A percentile compares a stretch with the other conserved stretches of the same genome.
Conservation (phyloP, 64 coral and sea anemone genomes). For the Pachyseris speciosa region DNA sequence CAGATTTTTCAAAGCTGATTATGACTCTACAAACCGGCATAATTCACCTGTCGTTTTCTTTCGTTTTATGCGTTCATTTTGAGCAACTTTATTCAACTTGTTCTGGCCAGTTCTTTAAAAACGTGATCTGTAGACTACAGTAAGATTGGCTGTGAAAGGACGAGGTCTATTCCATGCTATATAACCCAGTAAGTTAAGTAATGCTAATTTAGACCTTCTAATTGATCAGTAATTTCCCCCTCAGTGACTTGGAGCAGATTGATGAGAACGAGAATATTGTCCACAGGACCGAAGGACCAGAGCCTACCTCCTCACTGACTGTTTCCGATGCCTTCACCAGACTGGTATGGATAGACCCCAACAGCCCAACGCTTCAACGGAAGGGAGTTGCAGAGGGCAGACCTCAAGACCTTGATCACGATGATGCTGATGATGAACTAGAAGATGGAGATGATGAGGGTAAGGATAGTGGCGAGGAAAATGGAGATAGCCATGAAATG, state of each 20-base stretch:
- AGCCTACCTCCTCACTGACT: not conserved
- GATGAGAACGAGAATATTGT: slow-evolving; percentile 53
- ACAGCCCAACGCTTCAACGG: slow-evolving; percentile 51
- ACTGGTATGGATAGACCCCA: slow-evolving; percentile 40
- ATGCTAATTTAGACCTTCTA: too few species aligned
- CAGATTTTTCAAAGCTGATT: too few species aligned
- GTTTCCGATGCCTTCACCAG: slow-evolving; percentile 19
- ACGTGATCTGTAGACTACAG: too few species aligned
- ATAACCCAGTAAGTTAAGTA: too few species aligned
- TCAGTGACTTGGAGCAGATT: slow-evolving; percentile 30
- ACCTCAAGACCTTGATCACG: slow-evolving; percentile 1
- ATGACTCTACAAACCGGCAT: too few species aligned
- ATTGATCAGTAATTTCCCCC: too few species aligned
- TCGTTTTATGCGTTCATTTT: too few species aligned
- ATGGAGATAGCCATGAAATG: slow-evolving; percentile 49
- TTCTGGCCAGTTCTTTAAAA: too few species aligned
- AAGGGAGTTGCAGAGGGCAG: slow-evolving; percentile 58
- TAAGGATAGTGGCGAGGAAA: slow-evolving; percentile 19
- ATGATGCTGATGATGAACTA: slow-evolving; percentile 66
- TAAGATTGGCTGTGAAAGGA: too few species aligned
- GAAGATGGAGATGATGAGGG: slow-evolving; percentile 55
- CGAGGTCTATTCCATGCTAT: too few species aligned
- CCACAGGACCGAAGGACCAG: not conserved
- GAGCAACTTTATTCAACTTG: too few species aligned
- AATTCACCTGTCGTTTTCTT: too few species aligned